Base-by-base conservation (phyloP, 2,113 vertebrate genomes). In the Hymenochirus boettgeri region DNA sequence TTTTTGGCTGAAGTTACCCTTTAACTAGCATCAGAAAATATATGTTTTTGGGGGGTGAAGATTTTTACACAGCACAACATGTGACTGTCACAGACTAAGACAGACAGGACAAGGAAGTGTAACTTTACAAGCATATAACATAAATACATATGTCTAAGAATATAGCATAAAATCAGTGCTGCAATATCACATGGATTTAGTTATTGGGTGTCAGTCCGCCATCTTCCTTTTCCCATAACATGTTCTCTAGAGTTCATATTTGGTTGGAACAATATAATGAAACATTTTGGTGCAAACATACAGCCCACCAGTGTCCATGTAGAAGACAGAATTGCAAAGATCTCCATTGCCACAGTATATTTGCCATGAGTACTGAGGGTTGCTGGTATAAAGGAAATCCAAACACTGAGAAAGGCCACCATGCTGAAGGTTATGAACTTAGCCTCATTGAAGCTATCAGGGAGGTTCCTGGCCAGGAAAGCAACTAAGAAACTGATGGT, bases 371-470 rank as follows among this genome's bases (percentile, higher is more conserved):
- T 57, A 35, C 69, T 63, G 15, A 42, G 23, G 42, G 86, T 85
- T 2, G 82, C 85, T 18, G 42, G 48, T 18, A 69, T 64, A 24
- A 69, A 72, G 5, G 70, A 72, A 1, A 72, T 18, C 70, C 65
- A 62, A 2, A 74, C 45, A 29, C 55, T 63, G 2, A 65, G 45
- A 23, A 74, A 73, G 2, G 65, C 35, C 2, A 62, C 18, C 62
- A 73, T 71, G 37, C 62, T 72, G 48, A 72, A 72, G 19, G 69
- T 74, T 21, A 71, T 74, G 4, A 69, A 74, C 12, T 66, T 74
- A 3, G 72, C 64, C 45, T 71, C 72, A 21, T 71, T 72, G 33
- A 72, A 72, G 13, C 35, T 69, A 42, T 67, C 72, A 19, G 69
- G 72, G 13, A 73, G 57, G n/a, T 45, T 58, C 11, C 72, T 57